Percentiles rank a stretch among this genome's conserved stretches.
Conservation (phyloP, 2,113 vertebrate species). For the Cyanocitta stelleri region DNA sequence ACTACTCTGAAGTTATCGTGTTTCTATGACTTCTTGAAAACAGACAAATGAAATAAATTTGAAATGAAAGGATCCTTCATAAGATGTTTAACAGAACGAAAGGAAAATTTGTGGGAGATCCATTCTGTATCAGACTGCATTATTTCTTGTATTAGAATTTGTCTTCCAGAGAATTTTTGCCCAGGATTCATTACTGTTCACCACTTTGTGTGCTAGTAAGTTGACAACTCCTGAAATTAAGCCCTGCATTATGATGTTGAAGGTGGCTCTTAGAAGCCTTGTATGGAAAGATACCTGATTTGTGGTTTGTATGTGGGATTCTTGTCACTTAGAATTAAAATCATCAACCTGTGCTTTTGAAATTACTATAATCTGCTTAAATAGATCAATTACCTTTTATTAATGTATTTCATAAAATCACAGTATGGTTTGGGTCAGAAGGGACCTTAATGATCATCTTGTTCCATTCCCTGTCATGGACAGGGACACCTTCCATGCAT, state of each 20-base stretch:
- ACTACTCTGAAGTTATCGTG: neutral
- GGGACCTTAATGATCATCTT: neutral
- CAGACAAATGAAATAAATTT: neutral
- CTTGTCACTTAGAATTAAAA: neutral
- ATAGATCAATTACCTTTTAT: neutral
- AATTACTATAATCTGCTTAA: neutral
- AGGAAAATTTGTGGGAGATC: fast-evolving
- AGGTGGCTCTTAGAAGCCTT: neutral
- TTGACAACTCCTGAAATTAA: neutral
- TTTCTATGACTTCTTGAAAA: neutral
- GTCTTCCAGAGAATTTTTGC: neutral
- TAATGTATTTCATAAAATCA: neutral
- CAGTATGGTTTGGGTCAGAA: neutral
- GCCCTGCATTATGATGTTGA: neutral
- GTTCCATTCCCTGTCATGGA: neutral
- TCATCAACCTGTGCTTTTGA: neutral
- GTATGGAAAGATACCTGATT: neutral
- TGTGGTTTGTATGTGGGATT: neutral
- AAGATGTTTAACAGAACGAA: neutral
- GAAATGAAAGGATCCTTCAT: neutral
- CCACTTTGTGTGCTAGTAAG: neutral
- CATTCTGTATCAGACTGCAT: neutral
- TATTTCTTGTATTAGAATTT: neutral
- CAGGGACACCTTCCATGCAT: neutral
- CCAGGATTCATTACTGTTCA: neutral